Conservation (phyloP, 2,113 vertebrate genomes). For the Urocolius indicus region DNA sequence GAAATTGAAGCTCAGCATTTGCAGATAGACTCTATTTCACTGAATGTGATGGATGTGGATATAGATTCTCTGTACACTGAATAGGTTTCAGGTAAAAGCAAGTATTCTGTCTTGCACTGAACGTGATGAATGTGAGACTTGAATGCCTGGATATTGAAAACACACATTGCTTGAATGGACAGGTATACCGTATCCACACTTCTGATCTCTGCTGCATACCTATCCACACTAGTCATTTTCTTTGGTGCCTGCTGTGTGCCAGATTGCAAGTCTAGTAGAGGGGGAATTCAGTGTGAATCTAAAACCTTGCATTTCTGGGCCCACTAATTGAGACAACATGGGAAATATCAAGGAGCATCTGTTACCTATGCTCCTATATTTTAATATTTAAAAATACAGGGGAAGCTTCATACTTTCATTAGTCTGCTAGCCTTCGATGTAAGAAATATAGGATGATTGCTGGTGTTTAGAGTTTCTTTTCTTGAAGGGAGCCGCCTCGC, state of each 20-base stretch:
- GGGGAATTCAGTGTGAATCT: background rate
- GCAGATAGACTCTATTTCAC: slow-evolving; percentile 38
- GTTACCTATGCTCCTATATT: background rate
- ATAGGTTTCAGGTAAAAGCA: slow-evolving; percentile 42
- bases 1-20: slow-evolving; percentile 36
- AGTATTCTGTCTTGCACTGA: slow-evolving; percentile 38
- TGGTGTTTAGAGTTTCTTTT: background rate
- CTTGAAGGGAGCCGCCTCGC: fast-evolving
- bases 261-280: background rate
- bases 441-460: background rate
- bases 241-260: slow-evolving; percentile 29
- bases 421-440: background rate
- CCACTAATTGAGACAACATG: background rate
- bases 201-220: slow-evolving; percentile 13
- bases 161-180: background rate
- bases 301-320: background rate
- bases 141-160: slow-evolving; percentile 21
- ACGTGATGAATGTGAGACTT: slow-evolving; percentile 19
- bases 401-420: background rate
- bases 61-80: slow-evolving; percentile 20
- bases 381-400: background rate
- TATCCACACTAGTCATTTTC: background rate
- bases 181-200: background rate
- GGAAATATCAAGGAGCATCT: background rate
- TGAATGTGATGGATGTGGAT: slow-evolving; percentile 53